These are phyloP conservation scores for Horisme vitalbata DNA, from an alignment of 2,888 invertebrate genomes.

Conservation along the genomic window DNA sequence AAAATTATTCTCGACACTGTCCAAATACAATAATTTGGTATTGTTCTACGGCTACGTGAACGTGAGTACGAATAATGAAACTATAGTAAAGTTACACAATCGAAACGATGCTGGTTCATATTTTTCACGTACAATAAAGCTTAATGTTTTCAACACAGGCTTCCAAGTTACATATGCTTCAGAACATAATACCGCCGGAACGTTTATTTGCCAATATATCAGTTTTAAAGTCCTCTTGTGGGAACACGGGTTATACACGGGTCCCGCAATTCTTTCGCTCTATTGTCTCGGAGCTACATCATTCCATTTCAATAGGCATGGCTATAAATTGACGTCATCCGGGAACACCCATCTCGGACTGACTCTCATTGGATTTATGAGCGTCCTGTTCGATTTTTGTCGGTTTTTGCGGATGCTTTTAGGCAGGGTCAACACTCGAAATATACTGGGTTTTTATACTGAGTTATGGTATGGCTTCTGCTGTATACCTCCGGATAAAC, in stretches of 20 bases:
- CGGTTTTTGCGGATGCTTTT: slow-evolving; percentile 9
- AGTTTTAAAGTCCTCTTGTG: slow-evolving; percentile 7
- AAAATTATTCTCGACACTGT: too few relatives aligned
- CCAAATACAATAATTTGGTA: too few relatives aligned
- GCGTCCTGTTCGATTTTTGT: slow-evolving; percentile 21
- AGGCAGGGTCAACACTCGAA: slow-evolving; percentile 14
- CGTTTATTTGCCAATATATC: slow-evolving; percentile 15
- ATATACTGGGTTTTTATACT: slow-evolving; percentile 12
- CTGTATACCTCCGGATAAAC: too few relatives aligned
- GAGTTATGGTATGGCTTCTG: slow-evolving; percentile 2
- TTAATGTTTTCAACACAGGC: too few relatives aligned
- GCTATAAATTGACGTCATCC: slow-evolving; percentile 28
- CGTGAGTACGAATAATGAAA: neutral
- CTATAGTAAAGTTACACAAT: neutral
- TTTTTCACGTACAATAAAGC: neutral
- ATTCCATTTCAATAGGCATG: slow-evolving; percentile 22
- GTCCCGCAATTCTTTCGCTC: neutral
- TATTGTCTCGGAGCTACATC: slow-evolving; percentile 16
- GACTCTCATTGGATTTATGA: slow-evolving; percentile 33
- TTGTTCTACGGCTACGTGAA: neutral
- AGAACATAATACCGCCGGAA: slow-evolving; percentile 3
- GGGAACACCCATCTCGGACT: slow-evolving; percentile 21
- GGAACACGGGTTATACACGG: slow-evolving; percentile 6
- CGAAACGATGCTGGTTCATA: neutral
- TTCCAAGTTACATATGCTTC: slow-evolving; percentile 4